Conservation (phyloP, 2,113 vertebrate species). For the Chaenogobius annularis region DNA sequence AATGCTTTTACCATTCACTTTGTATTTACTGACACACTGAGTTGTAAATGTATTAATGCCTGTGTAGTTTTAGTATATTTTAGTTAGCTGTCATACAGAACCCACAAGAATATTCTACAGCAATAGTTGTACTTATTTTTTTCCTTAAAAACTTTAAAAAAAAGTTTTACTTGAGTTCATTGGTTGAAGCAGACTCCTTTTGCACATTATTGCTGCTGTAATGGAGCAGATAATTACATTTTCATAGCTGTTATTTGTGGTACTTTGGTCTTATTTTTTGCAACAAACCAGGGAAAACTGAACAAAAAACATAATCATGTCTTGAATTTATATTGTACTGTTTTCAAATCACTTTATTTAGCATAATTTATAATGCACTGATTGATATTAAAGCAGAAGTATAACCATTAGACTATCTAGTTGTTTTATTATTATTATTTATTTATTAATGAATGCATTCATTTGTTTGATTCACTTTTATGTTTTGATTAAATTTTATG, state of each 20-base stretch:
- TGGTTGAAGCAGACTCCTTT: background rate
- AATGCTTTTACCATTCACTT: too few relatives aligned
- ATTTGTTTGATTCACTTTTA: too few relatives aligned
- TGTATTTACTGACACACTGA: too few relatives aligned
- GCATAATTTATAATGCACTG: too few relatives aligned
- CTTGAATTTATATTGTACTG: background rate
- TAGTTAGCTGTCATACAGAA: background rate
- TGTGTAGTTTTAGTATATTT: background rate
- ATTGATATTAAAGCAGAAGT: too few relatives aligned
- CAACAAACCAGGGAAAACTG: background rate
- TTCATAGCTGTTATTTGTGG: background rate
- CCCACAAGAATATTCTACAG: background rate
- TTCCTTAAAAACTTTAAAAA: background rate
- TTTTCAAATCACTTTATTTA: too few relatives aligned
- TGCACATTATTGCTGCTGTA: conserved; percentile 1
- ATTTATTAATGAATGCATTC: too few relatives aligned
- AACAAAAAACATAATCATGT: background rate
- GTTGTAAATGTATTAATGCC: too few relatives aligned
- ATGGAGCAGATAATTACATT: conserved; percentile 2
- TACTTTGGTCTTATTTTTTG: background rate
- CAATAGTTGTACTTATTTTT: background rate
- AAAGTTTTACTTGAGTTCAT: background rate
- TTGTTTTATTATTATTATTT: too few relatives aligned
- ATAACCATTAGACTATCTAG: too few relatives aligned
- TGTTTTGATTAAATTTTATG: too few relatives aligned